These are phyloP conservation scores for Pangasianodon hypophthalmus DNA, from an alignment of 2,113 vertebrate species.

Conservation along the genomic window DNA sequence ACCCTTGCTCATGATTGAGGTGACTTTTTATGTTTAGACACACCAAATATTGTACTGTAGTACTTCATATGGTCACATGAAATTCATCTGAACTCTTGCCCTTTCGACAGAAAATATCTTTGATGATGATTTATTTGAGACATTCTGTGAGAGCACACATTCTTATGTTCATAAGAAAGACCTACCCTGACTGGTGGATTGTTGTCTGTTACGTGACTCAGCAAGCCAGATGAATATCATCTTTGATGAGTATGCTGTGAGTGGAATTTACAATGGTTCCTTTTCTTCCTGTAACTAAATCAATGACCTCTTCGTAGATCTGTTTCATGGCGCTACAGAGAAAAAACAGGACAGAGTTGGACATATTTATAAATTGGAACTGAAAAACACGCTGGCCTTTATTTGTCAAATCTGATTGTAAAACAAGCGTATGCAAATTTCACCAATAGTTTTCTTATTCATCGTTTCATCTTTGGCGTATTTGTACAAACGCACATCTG, in stretches of 20 bases:
- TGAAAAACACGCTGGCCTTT: not conserved
- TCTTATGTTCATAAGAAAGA: constrained; percentile 20
- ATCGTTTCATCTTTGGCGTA: not conserved
- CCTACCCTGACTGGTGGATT: constrained; percentile 1
- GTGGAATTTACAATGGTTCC: not conserved
- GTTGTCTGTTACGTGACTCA: constrained; percentile 32
- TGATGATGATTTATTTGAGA: constrained; percentile 21
- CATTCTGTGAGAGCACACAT: constrained; percentile 6
- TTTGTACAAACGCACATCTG: not conserved
- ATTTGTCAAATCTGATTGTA: not conserved
- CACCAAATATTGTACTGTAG: not conserved
- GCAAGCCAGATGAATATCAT: constrained; percentile 25
- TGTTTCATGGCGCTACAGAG: not conserved
- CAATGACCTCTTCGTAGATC: constrained; percentile 12
- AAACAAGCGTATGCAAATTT: not conserved
- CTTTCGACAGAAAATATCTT: constrained; percentile 26
- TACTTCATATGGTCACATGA: constrained; percentile 37
- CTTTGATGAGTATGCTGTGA: constrained; percentile 12
- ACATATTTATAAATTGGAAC: not conserved
- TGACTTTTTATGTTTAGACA: not conserved
- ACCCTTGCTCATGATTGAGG: not conserved
- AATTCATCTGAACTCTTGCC: constrained; percentile 57
- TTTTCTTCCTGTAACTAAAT: constrained; percentile 3
- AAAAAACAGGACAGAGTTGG: not conserved
- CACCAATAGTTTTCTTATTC: not conserved